Percentiles rank a stretch among this genome's conserved stretches.
phyloP scores from a whole-genome alignment of 2,888 invertebrate species.

The Crepidodera aurea region DNA sequence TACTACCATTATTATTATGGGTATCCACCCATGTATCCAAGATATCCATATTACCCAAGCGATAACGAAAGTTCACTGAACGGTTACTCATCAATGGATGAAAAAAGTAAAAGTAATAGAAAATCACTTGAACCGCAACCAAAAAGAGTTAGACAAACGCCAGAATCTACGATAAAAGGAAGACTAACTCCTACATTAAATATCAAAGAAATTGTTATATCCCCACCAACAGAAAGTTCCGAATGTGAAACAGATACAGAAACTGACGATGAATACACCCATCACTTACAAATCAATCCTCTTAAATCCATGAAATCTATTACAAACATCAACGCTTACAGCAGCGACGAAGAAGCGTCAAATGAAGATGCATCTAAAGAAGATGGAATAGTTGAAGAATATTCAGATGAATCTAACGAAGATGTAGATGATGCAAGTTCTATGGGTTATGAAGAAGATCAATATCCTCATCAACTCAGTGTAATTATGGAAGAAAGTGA shows the following conservation, averaged over 20 bases:
- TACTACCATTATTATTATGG: constrained; percentile 54
- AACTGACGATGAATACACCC: constrained; percentile 12
- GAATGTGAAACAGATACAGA: constrained; percentile 51
- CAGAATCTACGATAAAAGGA: constrained; percentile 45
- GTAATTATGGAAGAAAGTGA: constrained; percentile 71
- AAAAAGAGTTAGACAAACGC: neutral
- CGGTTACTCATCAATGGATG: constrained; percentile 58
- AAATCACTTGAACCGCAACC: constrained; percentile 51
- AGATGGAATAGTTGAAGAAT: constrained; percentile 51
- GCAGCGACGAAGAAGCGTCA: constrained; percentile 47
- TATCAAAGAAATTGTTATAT: constrained; percentile 33
- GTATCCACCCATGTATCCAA: constrained; percentile 55
- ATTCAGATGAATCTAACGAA: constrained; percentile 52
- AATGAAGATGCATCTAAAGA: constrained; percentile 42
- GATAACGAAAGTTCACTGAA: constrained; percentile 53
- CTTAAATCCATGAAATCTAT: constrained; percentile 65
- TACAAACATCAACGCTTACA: constrained; percentile 64
- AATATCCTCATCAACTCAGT: constrained; percentile 65
- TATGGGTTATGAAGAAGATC: constrained; percentile 49
- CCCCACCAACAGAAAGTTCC: constrained; percentile 38
- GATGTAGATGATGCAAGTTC: constrained; percentile 46
- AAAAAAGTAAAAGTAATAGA: constrained; percentile 54
- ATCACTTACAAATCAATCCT: constrained; percentile 25
- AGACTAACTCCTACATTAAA: constrained; percentile 42
- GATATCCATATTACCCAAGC: constrained; percentile 48